Evolutionary conservation across 1,140 invertebrate species (phyloP).

Genomic region (Drosophila jambulina): DNA sequence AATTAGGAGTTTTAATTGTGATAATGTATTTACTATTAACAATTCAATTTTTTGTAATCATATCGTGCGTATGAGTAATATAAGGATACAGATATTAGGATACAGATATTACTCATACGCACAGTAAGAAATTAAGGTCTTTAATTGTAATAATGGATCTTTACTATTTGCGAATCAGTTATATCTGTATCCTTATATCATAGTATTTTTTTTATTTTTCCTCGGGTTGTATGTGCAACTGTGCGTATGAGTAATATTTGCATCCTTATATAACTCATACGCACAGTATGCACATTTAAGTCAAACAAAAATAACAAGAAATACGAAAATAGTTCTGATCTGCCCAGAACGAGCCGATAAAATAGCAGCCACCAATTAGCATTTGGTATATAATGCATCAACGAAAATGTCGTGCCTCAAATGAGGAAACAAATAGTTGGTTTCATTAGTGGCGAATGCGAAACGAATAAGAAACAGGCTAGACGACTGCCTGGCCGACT

Average conservation of each 20-base stretch:
- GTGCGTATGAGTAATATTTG: not conserved
- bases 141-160: too few relatives aligned
- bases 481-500: conserved; percentile 32
- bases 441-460: conserved; percentile 49
- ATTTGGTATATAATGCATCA: conserved; percentile 37
- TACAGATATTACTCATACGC: too few relatives aligned
- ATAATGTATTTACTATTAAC: too few relatives aligned
- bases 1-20: too few relatives aligned
- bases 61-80: too few relatives aligned
- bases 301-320: not conserved
- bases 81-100: too few relatives aligned
- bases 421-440: conserved; percentile 53
- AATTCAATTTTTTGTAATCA: too few relatives aligned
- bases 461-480: conserved; percentile 51
- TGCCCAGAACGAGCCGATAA: conserved; percentile 13
- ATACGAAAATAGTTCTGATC: conserved; percentile 6
- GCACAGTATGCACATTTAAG: not conserved
- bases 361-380: conserved; percentile 12
- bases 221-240: too few relatives aligned
- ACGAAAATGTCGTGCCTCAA: conserved; percentile 38
- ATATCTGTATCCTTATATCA: too few relatives aligned
- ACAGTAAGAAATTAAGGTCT: too few relatives aligned
- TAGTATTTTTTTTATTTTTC: too few relatives aligned
- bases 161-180: too few relatives aligned
- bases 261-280: not conserved